These are phyloP conservation scores for Idaea aversata DNA, from an alignment of 2,888 invertebrate species.

Conservation along the genomic window DNA sequence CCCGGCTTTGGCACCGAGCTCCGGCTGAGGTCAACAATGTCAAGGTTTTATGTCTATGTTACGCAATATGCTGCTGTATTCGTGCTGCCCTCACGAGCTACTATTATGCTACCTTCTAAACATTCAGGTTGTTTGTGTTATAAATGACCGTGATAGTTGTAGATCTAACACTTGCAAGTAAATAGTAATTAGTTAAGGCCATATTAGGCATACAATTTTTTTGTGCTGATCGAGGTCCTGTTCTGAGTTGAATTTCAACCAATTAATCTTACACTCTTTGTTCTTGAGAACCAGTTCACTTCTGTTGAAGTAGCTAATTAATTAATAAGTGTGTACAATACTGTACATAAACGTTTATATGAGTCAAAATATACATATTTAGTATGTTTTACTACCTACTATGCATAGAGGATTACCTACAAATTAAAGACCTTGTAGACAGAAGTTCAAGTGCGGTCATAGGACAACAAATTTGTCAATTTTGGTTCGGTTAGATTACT, in stretches of 20 bases:
- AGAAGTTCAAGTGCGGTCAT: background rate
- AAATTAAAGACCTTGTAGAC: background rate
- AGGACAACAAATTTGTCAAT: background rate
- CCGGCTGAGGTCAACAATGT: constrained; percentile 66
- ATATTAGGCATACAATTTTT: constrained; percentile 20
- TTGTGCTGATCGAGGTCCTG: constrained; percentile 23
- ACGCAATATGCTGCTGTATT: constrained; percentile 37
- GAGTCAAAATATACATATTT: background rate
- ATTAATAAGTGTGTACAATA: constrained; percentile 3
- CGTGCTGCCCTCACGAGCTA: constrained; percentile 1
- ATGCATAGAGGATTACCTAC: background rate
- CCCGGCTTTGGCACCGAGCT: constrained; percentile 51
- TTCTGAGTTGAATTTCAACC: constrained; percentile 25
- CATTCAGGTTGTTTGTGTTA: constrained; percentile 19
- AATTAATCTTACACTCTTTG: constrained; percentile 23
- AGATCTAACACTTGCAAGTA: too few species aligned
- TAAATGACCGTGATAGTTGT: constrained; percentile 13
- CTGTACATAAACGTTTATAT: background rate
- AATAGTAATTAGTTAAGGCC: too few species aligned
- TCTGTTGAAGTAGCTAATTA: constrained; percentile 20
- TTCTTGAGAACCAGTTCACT: constrained; percentile 17
- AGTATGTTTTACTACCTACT: background rate
- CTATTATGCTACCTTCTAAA: background rate
- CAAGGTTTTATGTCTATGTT: constrained; percentile 64
- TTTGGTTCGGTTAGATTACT: background rate